A percentile compares a stretch with the other conserved stretches of the same genome.
phyloP scores from a whole-genome alignment of 2,888 invertebrate genomes.

The Caenorhabditis doughertyi region DNA sequence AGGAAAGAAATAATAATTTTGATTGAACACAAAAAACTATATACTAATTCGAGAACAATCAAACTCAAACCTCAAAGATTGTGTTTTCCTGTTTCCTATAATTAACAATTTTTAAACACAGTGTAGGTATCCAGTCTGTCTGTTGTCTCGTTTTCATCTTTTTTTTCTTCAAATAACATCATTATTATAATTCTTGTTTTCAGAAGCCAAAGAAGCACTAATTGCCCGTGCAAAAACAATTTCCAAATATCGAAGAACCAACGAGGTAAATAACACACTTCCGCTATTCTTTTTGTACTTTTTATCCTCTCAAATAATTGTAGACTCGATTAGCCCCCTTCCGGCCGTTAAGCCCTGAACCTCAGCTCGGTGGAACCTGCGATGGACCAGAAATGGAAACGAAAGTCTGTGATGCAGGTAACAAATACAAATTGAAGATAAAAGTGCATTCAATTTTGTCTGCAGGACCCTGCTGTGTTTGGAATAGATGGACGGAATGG shows the following conservation, averaged over 20 bases:
- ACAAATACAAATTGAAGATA: neutral
- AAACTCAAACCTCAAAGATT: neutral
- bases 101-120: neutral
- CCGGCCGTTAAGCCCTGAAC: conserved; percentile 46
- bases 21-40: too few species aligned
- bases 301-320: conserved; percentile 1
- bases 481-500: conserved; percentile 74
- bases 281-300: neutral
- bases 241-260: conserved; percentile 56
- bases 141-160: neutral
- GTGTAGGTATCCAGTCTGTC: neutral
- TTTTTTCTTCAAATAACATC: neutral
- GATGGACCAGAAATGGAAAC: conserved; percentile 71
- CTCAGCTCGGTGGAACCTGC: conserved; percentile 66
- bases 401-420: conserved; percentile 75
- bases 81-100: neutral
- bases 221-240: conserved; percentile 66
- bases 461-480: conserved; percentile 73
- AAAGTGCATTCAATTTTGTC: conserved; percentile 3
- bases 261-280: conserved; percentile 35
- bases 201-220: conserved; percentile 66
- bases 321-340: conserved; percentile 57
- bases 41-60: too few species aligned
- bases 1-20: neutral
- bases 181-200: neutral